Conservation (phyloP, 2,888 invertebrate genomes). For the Therioaphis trifolii region DNA sequence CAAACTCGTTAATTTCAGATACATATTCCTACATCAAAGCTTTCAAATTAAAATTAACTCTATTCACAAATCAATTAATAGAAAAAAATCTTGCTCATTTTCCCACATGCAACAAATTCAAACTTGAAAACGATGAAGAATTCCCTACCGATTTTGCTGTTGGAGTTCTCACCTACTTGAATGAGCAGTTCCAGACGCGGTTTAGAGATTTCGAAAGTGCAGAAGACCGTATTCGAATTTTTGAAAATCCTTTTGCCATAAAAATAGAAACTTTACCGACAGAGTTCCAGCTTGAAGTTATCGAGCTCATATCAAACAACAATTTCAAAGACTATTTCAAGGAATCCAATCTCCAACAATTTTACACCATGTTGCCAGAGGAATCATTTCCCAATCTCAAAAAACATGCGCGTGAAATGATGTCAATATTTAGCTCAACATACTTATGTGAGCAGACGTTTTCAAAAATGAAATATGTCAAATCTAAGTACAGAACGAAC, state of each 20-base stretch:
- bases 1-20: no score
- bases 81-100: no score
- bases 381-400: constrained; percentile 7
- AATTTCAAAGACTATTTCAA: background rate
- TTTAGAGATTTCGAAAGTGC: constrained; percentile 13
- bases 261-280: constrained; percentile 23
- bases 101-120: no score
- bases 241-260: constrained; percentile 18
- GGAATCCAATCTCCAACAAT: background rate
- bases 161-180: constrained; percentile 17
- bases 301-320: constrained; percentile 16
- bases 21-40: no score
- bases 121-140: no score
- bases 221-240: background rate
- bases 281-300: constrained; percentile 7
- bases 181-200: constrained; percentile 15
- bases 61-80: no score
- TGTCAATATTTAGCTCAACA: constrained; percentile 5
- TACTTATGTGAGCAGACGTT: background rate
- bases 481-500: constrained; percentile 20
- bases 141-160: no score
- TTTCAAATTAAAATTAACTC: no score
- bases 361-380: constrained; percentile 21
- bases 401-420: constrained; percentile 16
- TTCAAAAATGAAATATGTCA: no score